Conservation (phyloP, 2,113 vertebrate species). For the Notechis scutatus region DNA sequence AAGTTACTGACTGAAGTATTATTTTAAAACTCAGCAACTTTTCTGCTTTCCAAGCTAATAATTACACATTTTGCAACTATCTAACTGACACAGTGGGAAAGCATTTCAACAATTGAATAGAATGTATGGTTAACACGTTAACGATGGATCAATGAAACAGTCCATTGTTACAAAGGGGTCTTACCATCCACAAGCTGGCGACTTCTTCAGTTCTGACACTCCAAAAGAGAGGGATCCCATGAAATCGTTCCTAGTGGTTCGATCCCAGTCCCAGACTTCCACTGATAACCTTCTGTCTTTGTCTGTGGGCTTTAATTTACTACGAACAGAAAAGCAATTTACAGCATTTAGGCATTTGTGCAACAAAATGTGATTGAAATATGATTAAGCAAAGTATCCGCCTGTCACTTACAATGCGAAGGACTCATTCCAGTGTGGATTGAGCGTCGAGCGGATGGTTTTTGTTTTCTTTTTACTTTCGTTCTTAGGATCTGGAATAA, state of each 20-base stretch:
- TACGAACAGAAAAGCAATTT: constrained; percentile 48
- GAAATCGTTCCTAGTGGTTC: constrained; percentile 95
- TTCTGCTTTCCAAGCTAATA: not conserved
- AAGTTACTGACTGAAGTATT: not conserved
- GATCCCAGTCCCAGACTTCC: constrained; percentile 96
- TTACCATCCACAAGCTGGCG: constrained; percentile 87
- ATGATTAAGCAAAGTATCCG: not conserved
- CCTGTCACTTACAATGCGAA: constrained; percentile 86
- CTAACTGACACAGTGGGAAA: not conserved
- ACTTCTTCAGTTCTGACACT: constrained; percentile 93
- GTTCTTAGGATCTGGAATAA: constrained; percentile 94
- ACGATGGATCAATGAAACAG: not conserved
- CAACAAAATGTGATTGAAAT: not conserved
- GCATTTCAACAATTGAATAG: not conserved
- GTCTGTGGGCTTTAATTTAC: constrained; percentile 89
- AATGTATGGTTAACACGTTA: not conserved
- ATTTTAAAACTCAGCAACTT: not conserved
- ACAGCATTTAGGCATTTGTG: not conserved
- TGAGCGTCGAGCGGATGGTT: constrained; percentile 93
- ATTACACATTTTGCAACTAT: not conserved
- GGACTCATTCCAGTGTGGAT: constrained; percentile 93
- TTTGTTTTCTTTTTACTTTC: constrained; percentile 97
- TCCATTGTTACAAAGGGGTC: not conserved
- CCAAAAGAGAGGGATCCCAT: constrained; percentile 97
- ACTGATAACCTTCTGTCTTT: constrained; percentile 92